Evolutionary conservation across 23 tunicate genomes (phyloP), one percentile per base, ranked within the genome.

Genomic region (Corella eumyota): DNA sequence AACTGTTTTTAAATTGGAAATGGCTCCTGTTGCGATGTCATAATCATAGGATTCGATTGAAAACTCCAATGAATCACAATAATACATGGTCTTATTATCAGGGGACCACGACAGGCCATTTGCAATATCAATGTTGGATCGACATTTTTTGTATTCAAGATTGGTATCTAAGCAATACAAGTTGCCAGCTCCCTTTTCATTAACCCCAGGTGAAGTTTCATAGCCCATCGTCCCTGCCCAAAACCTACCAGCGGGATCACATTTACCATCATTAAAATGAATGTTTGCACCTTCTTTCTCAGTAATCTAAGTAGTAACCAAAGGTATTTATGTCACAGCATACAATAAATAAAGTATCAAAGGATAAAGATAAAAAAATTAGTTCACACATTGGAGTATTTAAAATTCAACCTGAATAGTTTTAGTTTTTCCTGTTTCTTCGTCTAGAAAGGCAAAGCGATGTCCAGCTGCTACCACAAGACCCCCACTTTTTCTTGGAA

Each of bases 181-280:
- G 6, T 37, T 24, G 30, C 95, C 95, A n/a, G n/a, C n/a, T n/a
- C n/a, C n/a, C n/a, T n/a, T n/a, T n/a, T n/a, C n/a, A n/a, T n/a
- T n/a, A n/a, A n/a, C n/a, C n/a, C n/a, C n/a, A n/a, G n/a, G n/a
- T n/a, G n/a, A n/a, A n/a, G n/a, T n/a, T n/a, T n/a, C n/a, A n/a
- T n/a, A n/a, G n/a, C n/a, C n/a, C n/a, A n/a, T n/a, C n/a, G n/a
- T n/a, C n/a, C n/a, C n/a, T 32, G 86, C 86, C 95, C 95, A 86
- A 56, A 86, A 86, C 25, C 95, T 64, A 15, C 95, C 95, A 20
- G 71, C 75, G 3, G 95, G 86, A 46, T 86, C 95, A 47, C 95
- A 86, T 65, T 86, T 86, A 19, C 95, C 95, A 61, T 86, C 95
- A 57, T 86, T 86, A 50, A 86, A 71, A 15, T 74, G 75, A 47